Evolutionary conservation across 2,888 invertebrate genomes (phyloP).

Genomic region (Eubasilissa splendida): DNA sequence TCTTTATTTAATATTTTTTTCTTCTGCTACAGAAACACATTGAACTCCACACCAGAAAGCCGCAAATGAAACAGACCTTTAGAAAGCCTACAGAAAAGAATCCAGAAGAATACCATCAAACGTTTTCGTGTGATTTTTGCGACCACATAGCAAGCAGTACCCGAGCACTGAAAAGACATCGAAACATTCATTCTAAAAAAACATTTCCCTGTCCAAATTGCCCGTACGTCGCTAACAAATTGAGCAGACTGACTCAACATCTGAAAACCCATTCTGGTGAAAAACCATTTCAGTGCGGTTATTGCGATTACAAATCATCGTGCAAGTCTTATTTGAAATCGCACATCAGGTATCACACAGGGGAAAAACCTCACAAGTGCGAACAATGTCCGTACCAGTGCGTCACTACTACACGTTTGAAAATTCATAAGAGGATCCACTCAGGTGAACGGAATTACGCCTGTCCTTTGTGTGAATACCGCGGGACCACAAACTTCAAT

Average conservation of each 20-base stretch:
- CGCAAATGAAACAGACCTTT: neutral
- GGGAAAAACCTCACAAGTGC: slow-evolving; percentile 46
- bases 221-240: slow-evolving; percentile 41
- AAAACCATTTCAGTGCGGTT: slow-evolving; percentile 36
- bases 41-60: slow-evolving; percentile 17
- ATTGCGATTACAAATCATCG: slow-evolving; percentile 46
- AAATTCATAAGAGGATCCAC: slow-evolving; percentile 45
- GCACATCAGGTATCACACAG: slow-evolving; percentile 50
- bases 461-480: slow-evolving; percentile 42
- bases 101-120: neutral
- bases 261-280: slow-evolving; percentile 31
- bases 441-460: slow-evolving; percentile 31
- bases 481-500: slow-evolving; percentile 28
- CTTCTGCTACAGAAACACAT: slow-evolving; percentile 40
- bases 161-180: slow-evolving; percentile 16
- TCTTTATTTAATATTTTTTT: no score
- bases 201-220: slow-evolving; percentile 38
- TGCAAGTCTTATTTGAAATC: slow-evolving; percentile 47
- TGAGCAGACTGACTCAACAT: slow-evolving; percentile 41
- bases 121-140: slow-evolving; percentile 14
- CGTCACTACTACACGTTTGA: slow-evolving; percentile 41
- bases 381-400: slow-evolving; percentile 47
- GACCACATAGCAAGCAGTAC: neutral
- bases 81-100: neutral
- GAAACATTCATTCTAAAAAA: slow-evolving; percentile 27